Base-by-base conservation (phyloP, 2,113 vertebrate genomes). In the Excalfactoria chinensis region DNA sequence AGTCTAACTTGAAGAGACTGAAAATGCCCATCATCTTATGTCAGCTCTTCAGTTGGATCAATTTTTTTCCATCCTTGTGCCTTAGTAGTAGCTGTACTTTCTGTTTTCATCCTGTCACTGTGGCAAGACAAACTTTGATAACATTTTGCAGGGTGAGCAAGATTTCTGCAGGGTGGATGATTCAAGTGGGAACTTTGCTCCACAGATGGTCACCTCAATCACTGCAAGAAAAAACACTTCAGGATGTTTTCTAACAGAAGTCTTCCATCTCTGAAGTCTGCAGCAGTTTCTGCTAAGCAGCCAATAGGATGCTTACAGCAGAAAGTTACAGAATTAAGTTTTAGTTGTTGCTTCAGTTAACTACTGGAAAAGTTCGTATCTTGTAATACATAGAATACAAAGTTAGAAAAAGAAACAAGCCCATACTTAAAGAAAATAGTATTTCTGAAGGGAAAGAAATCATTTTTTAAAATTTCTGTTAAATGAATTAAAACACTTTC, bases 21-120 rank as follows among this genome's bases (percentile, higher is more conserved):
- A 19, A 89, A 70, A 83, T 77, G 89, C 20, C 43, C 69, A 2
- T 72, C 66, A 82, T 67, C 40, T 80, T 46, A 72, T 8, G 77
- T 88, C 46, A 90, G 79, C 92, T 94, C 88, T 94, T 95, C 87
- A 56, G 56, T 89, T 82, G 70, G 81, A 79, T 81, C 60, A 55
- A 20, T 85, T 89, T 94, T 89, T 63, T 87, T 92, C 82, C 91
- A 90, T 96, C 60, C 35, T 66, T 79, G 95, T 96, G 96, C 95
- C 93, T 96, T 95, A 94, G 92, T 79, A 84, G 84, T 82, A 94
- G 77, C 62, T 91, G 51, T 89, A 71, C 21, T 89, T 96, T 85
- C 58, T 77, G 72, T 88, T 92, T 89, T 86, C 84, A 64, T 93
- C n/a, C 51, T 69, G 76, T 80, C 59, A 25, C 34, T 55, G 25